Base-by-base conservation (phyloP, 2,797 vertebrate genomes). In the Acanthurus tractus region DNA sequence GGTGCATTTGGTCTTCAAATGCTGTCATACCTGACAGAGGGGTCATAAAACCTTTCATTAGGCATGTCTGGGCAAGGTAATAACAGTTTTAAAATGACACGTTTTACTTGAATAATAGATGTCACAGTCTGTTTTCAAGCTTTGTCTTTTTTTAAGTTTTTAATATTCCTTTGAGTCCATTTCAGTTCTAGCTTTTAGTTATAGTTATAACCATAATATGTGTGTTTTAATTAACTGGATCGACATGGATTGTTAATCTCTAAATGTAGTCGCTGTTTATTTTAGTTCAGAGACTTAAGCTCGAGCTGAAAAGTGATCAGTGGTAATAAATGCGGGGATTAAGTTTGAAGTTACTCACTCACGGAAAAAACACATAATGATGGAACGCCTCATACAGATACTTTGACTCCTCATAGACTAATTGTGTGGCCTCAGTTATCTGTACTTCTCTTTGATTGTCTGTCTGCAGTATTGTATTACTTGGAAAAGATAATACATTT, bases 21-120 rank as follows among this genome's bases (percentile, higher is more conserved):
- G 49, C 74, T 42, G 22, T 70, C 74, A 85, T 54, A 36, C 40
- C 17, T 63, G 34, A 58, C 44, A 62, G 49, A 42, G 52, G 49
- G 18, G 44, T 20, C 15, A 29, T 3, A 12, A 42, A 54, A 75
- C 42, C 23, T 50, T 54, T 59, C 25, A 67, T 73, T 54, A 62
- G 25, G 44, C 18, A 14, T 40, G 6, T 67, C 48, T 56, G 3
- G 29, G 50, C 15, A 29, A 38, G 8, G 53, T 55, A 58, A 82
- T 46, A 50, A 46, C 22, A 40, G 42, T 25, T 79, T 36, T 49
- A 17, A 22, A 68, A 56, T 8, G 8, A 52, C 25, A 23, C 23
- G 23, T 59, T 54, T 25, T 18, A 18, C 44, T 50, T 22, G 4
- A 15, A 38, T 57, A 18, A 53, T 40, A 14, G 1, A 34, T 13